Conservation (phyloP, 2,888 invertebrate species). For the Drosophila aldrichi region DNA sequence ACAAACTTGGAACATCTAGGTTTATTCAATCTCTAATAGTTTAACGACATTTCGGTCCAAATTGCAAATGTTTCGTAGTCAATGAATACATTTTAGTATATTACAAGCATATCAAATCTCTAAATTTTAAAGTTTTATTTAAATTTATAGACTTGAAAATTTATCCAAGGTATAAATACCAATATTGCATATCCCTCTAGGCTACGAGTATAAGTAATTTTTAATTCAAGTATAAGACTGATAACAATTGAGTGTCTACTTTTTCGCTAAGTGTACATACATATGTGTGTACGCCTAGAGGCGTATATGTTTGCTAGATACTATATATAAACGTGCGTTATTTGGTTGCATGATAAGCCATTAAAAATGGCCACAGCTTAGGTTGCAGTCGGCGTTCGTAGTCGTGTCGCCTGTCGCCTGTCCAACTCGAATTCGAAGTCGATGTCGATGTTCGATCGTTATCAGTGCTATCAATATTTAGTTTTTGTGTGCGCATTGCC, state of each 20-base stretch:
- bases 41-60: background rate
- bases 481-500: conserved; percentile 54
- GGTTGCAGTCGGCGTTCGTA: conserved; percentile 48
- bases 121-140: no score
- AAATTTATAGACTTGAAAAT: no score
- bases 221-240: background rate
- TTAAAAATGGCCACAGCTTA: conserved; percentile 73
- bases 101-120: no score
- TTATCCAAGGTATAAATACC: no score
- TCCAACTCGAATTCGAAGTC: conserved; percentile 15
- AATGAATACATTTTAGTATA: no score
- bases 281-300: background rate
- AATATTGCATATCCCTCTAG: no score
- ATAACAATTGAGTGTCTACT: background rate
- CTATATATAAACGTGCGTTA: conserved; percentile 24
- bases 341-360: conserved; percentile 72
- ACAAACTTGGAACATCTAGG: background rate
- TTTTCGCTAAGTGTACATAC: conserved; percentile 9
- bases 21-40: background rate
- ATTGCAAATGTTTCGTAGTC: no score
- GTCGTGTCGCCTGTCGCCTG: conserved; percentile 10
- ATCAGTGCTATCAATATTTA: conserved; percentile 74
- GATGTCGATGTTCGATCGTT: conserved; percentile 58
- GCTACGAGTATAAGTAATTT: no score
- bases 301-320: conserved; percentile 13